Percentiles rank a stretch among this genome's conserved stretches.
Evolutionary conservation across 2,888 invertebrate genomes (phyloP).

Genomic region (Tetrapedia diversipes): DNA sequence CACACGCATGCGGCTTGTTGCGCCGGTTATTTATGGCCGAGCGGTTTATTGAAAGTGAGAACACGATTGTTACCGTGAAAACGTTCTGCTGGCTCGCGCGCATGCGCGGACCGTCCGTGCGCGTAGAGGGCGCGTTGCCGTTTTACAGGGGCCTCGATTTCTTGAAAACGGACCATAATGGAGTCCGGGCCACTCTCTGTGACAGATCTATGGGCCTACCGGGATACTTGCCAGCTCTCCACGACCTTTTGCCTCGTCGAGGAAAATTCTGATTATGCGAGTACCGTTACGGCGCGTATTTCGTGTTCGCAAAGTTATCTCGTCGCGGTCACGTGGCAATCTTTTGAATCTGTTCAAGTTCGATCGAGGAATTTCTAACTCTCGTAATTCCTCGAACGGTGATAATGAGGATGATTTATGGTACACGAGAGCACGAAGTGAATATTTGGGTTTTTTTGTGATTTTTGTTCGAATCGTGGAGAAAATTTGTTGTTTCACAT

Average conservation of each 20-base stretch:
- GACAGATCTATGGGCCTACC: slow-evolving; percentile 37
- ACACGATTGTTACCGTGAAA: slow-evolving; percentile 69
- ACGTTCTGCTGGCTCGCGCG: slow-evolving; percentile 39
- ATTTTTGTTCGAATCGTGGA: background rate
- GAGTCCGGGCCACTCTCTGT: slow-evolving; percentile 10
- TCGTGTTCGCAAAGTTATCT: background rate
- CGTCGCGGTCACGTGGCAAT: background rate
- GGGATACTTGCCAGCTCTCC: slow-evolving; percentile 9
- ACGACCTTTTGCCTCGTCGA: background rate
- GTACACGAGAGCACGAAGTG: too few species aligned
- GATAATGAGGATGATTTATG: slow-evolving; percentile 18
- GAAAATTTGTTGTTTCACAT: background rate
- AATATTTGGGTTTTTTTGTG: too few species aligned
- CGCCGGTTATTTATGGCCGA: slow-evolving; percentile 60
- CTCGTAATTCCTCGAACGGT: slow-evolving; percentile 3
- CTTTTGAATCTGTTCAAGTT: background rate
- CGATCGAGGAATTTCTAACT: slow-evolving; percentile 11
- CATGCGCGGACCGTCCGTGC: slow-evolving; percentile 40
- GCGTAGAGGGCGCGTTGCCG: slow-evolving; percentile 32
- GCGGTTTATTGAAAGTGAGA: slow-evolving; percentile 69
- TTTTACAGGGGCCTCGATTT: slow-evolving; percentile 54
- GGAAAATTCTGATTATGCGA: slow-evolving; percentile 26
- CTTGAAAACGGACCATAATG: slow-evolving; percentile 52
- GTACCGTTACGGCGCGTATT: slow-evolving; percentile 12
- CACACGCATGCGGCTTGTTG: slow-evolving; percentile 33